phyloP scores from a whole-genome alignment of 1,140 invertebrate species.

The Cylas formicarius region DNA sequence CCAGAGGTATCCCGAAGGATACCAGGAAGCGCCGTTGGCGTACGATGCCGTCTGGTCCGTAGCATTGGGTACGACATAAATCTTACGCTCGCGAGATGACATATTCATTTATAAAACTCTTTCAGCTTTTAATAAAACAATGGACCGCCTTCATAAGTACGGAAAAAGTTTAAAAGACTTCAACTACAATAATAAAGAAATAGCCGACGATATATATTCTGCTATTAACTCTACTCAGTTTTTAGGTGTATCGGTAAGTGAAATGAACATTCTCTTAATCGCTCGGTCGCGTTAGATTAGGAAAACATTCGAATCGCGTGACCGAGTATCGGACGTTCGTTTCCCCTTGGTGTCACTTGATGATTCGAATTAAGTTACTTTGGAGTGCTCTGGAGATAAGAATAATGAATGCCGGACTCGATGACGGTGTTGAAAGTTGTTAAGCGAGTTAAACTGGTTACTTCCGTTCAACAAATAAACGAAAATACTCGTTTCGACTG shows the following conservation, averaged over 20 bases:
- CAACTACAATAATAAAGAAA: constrained; percentile 93
- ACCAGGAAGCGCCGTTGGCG: constrained; percentile 95
- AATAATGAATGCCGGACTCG: too few species aligned
- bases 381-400: too few species aligned
- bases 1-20: constrained; percentile 82
- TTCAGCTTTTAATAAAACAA: constrained; percentile 90
- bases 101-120: constrained; percentile 4
- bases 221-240: constrained; percentile 98
- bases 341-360: too few species aligned
- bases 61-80: constrained; percentile 62
- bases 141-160: constrained; percentile 71
- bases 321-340: too few species aligned
- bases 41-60: constrained; percentile 99
- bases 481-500: too few species aligned
- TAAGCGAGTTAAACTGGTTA: too few species aligned
- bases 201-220: constrained; percentile 90
- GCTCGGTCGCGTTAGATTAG: too few species aligned
- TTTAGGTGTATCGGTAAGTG: constrained; percentile 90
- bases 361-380: too few species aligned
- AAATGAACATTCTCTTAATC: constrained; percentile 2
- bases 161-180: constrained; percentile 89
- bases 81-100: not conserved
- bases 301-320: too few species aligned
- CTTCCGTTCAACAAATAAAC: too few species aligned
- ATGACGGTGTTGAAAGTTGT: too few species aligned